Evolutionary conservation across 2,888 invertebrate genomes (phyloP).

Genomic region (Rhamphomyia laevipes): DNA sequence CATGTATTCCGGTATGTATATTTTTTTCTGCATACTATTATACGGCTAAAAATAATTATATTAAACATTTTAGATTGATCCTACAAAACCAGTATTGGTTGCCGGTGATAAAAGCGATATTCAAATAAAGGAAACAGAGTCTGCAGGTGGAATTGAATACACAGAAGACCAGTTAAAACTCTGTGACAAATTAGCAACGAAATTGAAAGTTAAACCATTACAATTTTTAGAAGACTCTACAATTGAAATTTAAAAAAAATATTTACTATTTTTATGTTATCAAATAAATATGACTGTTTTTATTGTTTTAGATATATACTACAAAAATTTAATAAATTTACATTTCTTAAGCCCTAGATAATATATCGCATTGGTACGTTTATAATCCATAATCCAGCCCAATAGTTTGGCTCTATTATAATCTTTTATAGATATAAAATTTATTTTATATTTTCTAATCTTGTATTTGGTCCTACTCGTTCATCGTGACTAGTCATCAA

Average conservation of each 20-base stretch:
- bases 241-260: too few species aligned
- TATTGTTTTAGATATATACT: too few species aligned
- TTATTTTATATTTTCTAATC: background rate
- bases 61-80: constrained; percentile 41
- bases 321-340: too few species aligned
- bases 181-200: constrained; percentile 46
- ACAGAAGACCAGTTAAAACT: constrained; percentile 63
- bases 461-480: constrained; percentile 10
- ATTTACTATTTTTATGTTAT: too few species aligned
- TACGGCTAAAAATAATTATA: too few species aligned
- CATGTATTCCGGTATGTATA: constrained; percentile 47
- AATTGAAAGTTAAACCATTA: constrained; percentile 43
- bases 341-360: too few species aligned
- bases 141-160: constrained; percentile 64
- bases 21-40: too few species aligned
- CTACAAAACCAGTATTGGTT: constrained; percentile 56
- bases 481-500: constrained; percentile 15
- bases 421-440: background rate
- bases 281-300: too few species aligned
- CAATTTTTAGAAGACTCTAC: constrained; percentile 19
- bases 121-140: constrained; percentile 54
- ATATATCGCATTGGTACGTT: too few species aligned
- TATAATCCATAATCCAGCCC: too few species aligned
- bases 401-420: too few species aligned
- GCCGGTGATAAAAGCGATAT: constrained; percentile 75